Evolutionary conservation across 2,797 vertebrate species (phyloP).

Genomic region (Alcedo quadribrachys): DNA sequence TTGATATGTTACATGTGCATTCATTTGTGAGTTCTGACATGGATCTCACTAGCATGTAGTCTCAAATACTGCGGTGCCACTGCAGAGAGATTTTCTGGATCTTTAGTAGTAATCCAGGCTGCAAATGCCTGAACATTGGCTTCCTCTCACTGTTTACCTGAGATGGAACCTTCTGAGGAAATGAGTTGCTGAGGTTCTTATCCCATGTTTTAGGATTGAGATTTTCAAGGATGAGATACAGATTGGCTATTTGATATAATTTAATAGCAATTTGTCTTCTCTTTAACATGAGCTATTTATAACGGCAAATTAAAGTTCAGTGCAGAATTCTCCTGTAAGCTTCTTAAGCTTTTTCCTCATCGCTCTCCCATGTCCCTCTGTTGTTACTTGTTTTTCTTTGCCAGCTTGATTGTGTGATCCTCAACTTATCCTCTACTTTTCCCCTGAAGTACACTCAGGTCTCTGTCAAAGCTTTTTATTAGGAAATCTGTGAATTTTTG

Average conservation of each 20-base stretch:
- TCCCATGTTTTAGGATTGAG: neutral
- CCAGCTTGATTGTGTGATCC: neutral
- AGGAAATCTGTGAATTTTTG: neutral
- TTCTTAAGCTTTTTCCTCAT: neutral
- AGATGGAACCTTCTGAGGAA: neutral
- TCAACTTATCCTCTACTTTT: neutral
- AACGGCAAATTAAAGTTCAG: neutral
- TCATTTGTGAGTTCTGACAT: neutral
- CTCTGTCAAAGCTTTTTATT: neutral
- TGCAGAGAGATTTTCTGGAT: neutral
- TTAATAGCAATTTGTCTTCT: neutral
- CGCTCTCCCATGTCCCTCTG: neutral
- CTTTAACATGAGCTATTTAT: neutral
- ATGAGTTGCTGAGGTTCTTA: neutral
- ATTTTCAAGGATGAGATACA: neutral
- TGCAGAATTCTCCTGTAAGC: neutral
- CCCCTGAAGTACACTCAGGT: neutral
- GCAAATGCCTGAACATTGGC: neutral
- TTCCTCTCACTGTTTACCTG: neutral
- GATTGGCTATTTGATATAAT: accelerated
- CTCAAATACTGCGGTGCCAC: neutral
- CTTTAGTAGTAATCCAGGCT: neutral
- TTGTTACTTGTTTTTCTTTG: neutral
- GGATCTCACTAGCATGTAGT: neutral
- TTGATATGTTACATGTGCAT: neutral